Evolutionary conservation across 2,113 vertebrate species (phyloP), one percentile per base, ranked within the genome.

Genomic region (Apistogramma diplotaenia): DNA sequence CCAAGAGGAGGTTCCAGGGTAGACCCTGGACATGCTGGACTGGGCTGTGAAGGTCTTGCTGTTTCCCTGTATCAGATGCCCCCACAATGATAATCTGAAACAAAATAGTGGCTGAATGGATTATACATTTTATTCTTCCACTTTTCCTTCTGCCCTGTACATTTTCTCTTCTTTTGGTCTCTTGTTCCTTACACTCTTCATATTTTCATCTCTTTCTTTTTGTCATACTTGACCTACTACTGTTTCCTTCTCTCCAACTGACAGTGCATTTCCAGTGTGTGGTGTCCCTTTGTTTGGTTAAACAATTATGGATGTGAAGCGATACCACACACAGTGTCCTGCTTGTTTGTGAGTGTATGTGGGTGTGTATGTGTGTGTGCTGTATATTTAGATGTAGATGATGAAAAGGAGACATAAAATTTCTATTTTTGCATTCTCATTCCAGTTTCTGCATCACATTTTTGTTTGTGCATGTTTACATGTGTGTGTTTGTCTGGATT

Each of bases 271-370:
- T 67, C 49, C 16, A 76, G 65, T 76, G 74, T 85, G 82, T 71
- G 40, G 23, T 25, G 62, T 87, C 18, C 54, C 56, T 76, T 21
- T 89, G 87, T 90, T 90, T 91, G 77, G 51, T 70, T 49, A 49
- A 25, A 49, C 25, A 70, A 46, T 67, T 60, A 73, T 27, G 23
- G 35, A 85, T 53, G 73, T 82, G 85, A 89, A 86, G 81, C 74
- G 49, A 82, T 87, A 56, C 74, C 56, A 78, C 84, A 86, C 85
- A 89, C 57, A 79, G 61, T 27, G 51, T n/a, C 23, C 2, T 2
- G 0, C 23, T 19, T 77, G 25, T 37, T 9, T 65, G 25, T 56
- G 1, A 18, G n/a, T 49, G 46, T 56, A 74, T 51, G 29, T 60
- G 54, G 57, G 46, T 61, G 12, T 19, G 33, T 62, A 25, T 62